A percentile compares a stretch with the other conserved stretches of the same genome.
phyloP scores from a whole-genome alignment of 2,113 vertebrate genomes.

The Dromas ardeola region DNA sequence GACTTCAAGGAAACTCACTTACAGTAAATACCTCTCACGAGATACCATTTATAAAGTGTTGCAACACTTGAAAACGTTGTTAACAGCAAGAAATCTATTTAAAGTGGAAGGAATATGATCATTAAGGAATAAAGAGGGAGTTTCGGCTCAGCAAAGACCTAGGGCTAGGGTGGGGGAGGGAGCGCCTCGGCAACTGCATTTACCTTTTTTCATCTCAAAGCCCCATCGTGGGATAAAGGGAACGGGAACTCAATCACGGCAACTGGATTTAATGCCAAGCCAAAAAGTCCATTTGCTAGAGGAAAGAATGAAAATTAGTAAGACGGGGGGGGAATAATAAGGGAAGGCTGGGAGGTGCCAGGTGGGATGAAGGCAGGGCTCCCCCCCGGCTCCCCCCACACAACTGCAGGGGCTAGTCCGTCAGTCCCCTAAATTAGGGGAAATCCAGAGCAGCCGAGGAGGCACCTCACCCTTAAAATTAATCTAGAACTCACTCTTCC shows the following conservation, averaged over 20 bases:
- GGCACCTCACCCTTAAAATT: not conserved
- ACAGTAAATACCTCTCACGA: not conserved
- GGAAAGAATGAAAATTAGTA: not conserved
- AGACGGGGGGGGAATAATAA: not conserved
- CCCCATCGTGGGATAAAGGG: not conserved
- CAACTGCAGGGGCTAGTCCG: not conserved
- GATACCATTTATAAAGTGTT: not conserved
- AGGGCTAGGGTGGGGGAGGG: not conserved
- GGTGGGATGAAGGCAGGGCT: not conserved
- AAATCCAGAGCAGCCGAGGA: not conserved
- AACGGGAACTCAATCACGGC: not conserved
- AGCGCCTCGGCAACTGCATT: not conserved
- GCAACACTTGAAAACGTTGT: not conserved
- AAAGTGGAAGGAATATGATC: slow-evolving; percentile 3
- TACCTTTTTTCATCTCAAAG: not conserved
- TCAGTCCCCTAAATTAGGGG: not conserved
- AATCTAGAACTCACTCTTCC: not conserved
- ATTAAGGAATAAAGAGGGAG: not conserved
- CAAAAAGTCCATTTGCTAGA: not conserved
- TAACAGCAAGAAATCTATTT: not conserved
- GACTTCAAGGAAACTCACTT: not conserved
- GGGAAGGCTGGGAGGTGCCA: not conserved
- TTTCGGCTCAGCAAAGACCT: not conserved
- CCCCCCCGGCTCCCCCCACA: not conserved
- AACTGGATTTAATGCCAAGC: not conserved